Conservation (phyloP, 1,140 invertebrate genomes). For the Arion vulgaris region DNA sequence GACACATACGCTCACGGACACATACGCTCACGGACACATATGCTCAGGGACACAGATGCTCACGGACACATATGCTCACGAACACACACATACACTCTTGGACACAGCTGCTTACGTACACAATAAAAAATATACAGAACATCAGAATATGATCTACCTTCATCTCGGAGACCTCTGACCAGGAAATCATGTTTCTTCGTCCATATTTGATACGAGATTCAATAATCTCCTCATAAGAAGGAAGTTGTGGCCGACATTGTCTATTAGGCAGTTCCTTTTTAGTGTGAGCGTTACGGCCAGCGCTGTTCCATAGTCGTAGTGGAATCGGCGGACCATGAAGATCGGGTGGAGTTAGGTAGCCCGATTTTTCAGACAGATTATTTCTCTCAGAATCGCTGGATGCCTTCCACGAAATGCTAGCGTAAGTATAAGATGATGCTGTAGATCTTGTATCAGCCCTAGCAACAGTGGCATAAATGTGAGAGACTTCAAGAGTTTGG, state of each 20-base stretch:
- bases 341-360: not conserved
- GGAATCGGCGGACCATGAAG: not conserved
- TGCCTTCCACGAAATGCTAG: constrained; percentile 29
- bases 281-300: too few relatives aligned
- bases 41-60: too few relatives aligned
- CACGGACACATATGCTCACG: too few relatives aligned
- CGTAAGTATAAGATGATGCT: constrained; percentile 27
- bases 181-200: not conserved
- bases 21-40: too few relatives aligned
- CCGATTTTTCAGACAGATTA: not conserved
- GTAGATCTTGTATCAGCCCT: not conserved
- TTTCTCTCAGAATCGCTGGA: not conserved
- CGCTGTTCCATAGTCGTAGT: not conserved
- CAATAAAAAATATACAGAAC: too few relatives aligned
- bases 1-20: too few relatives aligned
- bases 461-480: constrained; percentile 31
- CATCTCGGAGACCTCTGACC: not conserved
- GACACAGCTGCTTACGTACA: too few relatives aligned
- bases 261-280: not conserved
- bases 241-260: not conserved
- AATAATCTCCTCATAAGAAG: constrained; percentile 29
- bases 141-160: not conserved
- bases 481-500: constrained; percentile 16
- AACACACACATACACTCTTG: too few relatives aligned
- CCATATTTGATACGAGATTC: constrained; percentile 1